Base-by-base conservation (phyloP, 2,797 vertebrate genomes). In the Acanthopagrus latus region DNA sequence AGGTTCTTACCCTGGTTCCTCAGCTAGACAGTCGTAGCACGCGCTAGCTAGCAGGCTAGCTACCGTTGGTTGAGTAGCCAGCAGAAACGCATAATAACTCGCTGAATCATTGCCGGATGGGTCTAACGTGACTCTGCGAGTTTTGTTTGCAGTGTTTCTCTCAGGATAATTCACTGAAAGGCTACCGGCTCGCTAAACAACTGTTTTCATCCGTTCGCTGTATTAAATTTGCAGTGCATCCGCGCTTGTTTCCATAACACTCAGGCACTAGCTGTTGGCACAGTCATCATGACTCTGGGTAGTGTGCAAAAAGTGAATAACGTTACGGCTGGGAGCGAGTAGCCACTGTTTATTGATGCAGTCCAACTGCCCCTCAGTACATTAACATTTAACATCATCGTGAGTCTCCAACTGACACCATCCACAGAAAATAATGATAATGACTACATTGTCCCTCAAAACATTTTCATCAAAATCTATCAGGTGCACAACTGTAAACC, bases 51-150 rank as follows among this genome's bases (percentile, higher is more conserved):
- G 85, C 78, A 25, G n/a, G 86, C 89, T 86, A 94, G 90, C 93
- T 64, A 47, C 69, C 74, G 75, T 78, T 89, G 80, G 77, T 82
- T 78, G 80, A 86, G 84, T 70, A 87, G 88, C 89, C 41, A 81
- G 89, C 90, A 86, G 80, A 92, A 93, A 91, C 88, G 93, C 91
- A 87, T 71, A 94, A 94, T 91, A 95, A 95, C 90, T 90, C 93
- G 95, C 95, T 96, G 95, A 96, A 96, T 96, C 95, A 96, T 95
- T 93, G 93, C 87, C 89, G 82, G 83, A 85, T 80, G 77, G 57
- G 74, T 92, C 92, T 88, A 92, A 76, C 91, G 91, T 92, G 93
- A 95, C 93, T 92, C 91, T 83, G 89, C 86, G 82, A 91, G 84
- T 89, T 91, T 81, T 84, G 72, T 80, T 87, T 90, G 90, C 59